phyloP scores from a whole-genome alignment of 2,113 vertebrate species.

The Chaetorhynchus papuensis region DNA sequence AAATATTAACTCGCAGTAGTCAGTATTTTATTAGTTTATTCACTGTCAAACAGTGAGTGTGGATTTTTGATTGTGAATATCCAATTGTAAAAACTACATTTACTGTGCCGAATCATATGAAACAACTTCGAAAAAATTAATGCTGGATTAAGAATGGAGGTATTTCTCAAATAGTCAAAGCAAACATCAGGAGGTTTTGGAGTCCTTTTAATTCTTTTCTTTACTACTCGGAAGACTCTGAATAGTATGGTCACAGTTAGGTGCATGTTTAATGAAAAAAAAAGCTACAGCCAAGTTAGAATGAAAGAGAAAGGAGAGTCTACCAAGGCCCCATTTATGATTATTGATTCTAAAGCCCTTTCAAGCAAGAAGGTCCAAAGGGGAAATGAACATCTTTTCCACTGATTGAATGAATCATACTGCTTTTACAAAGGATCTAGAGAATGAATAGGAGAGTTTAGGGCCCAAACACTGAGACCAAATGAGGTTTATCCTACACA shows the following conservation, averaged over 20 bases:
- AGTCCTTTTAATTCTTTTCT: background rate
- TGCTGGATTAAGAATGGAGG: background rate
- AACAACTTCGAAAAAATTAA: background rate
- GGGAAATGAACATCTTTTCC: background rate
- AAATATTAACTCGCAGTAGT: background rate
- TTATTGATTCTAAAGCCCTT: background rate
- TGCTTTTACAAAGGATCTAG: background rate
- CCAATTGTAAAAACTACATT: background rate
- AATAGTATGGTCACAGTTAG: background rate
- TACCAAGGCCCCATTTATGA: background rate
- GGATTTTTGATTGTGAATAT: background rate
- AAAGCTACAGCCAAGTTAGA: background rate
- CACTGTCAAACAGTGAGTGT: background rate
- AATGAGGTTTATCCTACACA: background rate
- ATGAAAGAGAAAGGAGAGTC: background rate
- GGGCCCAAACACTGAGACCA: background rate
- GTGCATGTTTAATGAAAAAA: background rate
- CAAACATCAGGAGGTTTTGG: background rate
- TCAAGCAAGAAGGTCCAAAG: background rate
- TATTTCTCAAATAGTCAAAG: background rate
- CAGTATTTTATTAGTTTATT: background rate
- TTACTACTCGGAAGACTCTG: background rate
- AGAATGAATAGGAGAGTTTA: background rate
- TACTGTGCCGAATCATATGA: background rate
- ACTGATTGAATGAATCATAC: background rate